Evolutionary conservation across 2,113 vertebrate genomes (phyloP).

Genomic region (Meles meles): DNA sequence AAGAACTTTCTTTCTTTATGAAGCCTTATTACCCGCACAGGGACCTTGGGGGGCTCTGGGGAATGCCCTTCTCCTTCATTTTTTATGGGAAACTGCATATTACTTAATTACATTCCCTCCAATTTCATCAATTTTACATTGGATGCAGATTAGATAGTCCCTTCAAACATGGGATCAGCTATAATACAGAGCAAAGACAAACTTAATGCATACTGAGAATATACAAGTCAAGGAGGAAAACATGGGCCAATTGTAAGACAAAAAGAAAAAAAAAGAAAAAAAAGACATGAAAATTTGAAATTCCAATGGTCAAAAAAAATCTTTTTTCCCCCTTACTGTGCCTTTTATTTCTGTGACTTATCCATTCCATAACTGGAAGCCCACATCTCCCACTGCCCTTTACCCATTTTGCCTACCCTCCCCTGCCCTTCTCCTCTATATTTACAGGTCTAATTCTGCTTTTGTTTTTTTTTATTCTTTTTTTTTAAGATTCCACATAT

Average conservation of each 20-base stretch:
- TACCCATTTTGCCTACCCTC: background rate
- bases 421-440: background rate
- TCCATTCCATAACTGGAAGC: background rate
- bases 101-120: background rate
- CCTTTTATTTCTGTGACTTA: background rate
- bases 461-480: background rate
- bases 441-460: background rate
- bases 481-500: background rate
- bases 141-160: background rate
- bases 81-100: background rate
- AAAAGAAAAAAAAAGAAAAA: background rate
- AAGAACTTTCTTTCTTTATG: background rate
- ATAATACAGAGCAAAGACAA: background rate
- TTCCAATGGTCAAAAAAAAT: background rate
- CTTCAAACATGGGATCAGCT: background rate
- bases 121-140: conserved; percentile 19
- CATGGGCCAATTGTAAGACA: background rate
- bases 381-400: background rate
- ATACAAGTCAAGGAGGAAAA: background rate
- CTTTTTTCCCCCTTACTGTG: background rate
- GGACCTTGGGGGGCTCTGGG: background rate
- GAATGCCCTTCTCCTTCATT: background rate
- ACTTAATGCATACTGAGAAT: background rate
- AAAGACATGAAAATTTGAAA: background rate
- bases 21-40: background rate